These are phyloP conservation scores for Chamaetylas fuelleborni DNA, from an alignment of 2,113 vertebrate genomes.

Conservation along the genomic window DNA sequence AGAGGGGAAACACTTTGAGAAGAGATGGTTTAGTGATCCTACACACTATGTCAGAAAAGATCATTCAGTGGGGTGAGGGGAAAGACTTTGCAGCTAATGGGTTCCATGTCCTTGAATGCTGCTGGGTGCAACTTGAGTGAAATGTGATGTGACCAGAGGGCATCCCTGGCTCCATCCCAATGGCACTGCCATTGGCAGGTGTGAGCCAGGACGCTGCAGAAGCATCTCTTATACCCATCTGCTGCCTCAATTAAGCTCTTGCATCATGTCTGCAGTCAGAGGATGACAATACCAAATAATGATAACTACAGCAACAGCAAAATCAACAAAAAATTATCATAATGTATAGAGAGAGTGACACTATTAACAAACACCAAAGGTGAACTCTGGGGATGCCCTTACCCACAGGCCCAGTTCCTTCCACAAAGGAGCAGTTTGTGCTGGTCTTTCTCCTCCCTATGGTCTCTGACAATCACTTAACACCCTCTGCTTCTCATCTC, in stretches of 20 bases:
- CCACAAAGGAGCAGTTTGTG: neutral
- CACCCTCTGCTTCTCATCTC: neutral
- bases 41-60: neutral
- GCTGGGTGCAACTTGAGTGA: neutral
- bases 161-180: neutral
- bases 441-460: neutral
- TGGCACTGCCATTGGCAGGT: neutral
- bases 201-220: neutral
- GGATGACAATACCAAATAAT: neutral
- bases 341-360: neutral
- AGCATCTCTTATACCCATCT: neutral
- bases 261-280: neutral
- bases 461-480: neutral
- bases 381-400: neutral
- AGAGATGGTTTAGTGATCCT: neutral
- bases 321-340: neutral
- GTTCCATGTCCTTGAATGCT: neutral
- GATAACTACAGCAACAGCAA: neutral
- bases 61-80: neutral
- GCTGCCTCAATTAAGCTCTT: neutral
- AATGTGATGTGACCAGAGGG: fast-evolving
- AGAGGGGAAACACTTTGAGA: neutral
- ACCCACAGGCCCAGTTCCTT: neutral
- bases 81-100: neutral
- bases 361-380: neutral